Evolutionary conservation across 2,113 vertebrate species (phyloP).

Genomic region (Lepus europaeus): DNA sequence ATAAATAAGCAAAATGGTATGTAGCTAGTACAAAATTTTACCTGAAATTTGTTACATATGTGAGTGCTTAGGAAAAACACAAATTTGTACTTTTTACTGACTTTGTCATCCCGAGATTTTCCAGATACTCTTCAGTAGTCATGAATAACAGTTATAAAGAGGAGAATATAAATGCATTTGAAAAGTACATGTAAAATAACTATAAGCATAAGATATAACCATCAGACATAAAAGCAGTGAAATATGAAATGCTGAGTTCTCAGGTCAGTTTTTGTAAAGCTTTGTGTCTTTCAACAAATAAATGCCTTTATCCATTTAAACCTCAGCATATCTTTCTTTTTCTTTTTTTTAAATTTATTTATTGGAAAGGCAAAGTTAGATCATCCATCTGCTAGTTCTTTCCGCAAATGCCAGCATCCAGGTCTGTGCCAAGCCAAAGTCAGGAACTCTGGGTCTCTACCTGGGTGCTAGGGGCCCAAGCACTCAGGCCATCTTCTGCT

Average conservation of each 20-base stretch:
- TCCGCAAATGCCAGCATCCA: no score
- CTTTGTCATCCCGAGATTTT: not conserved
- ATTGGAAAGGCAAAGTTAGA: no score
- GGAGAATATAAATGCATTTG: conserved; percentile 23
- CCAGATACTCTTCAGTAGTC: not conserved
- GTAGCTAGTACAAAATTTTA: not conserved
- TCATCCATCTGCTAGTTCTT: no score
- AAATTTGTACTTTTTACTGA: not conserved
- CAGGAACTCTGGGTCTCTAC: no score
- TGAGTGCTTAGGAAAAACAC: not conserved
- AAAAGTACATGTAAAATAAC: conserved; percentile 21
- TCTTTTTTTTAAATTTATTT: no score
- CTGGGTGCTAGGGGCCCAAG: no score
- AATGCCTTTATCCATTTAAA: not conserved
- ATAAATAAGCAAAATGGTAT: conserved; percentile 39
- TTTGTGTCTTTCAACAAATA: not conserved
- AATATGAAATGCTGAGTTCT: not conserved
- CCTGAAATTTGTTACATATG: conserved; percentile 22
- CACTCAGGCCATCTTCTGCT: no score
- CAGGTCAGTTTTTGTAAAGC: not conserved
- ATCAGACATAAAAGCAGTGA: not conserved
- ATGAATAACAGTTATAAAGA: not conserved
- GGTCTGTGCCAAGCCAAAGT: no score
- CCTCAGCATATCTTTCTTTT: not conserved
- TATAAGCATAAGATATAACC: not conserved